Percentiles rank a stretch among this genome's conserved stretches.
phyloP scores from a whole-genome alignment of 2,797 vertebrate species.

The Natrix natrix region DNA sequence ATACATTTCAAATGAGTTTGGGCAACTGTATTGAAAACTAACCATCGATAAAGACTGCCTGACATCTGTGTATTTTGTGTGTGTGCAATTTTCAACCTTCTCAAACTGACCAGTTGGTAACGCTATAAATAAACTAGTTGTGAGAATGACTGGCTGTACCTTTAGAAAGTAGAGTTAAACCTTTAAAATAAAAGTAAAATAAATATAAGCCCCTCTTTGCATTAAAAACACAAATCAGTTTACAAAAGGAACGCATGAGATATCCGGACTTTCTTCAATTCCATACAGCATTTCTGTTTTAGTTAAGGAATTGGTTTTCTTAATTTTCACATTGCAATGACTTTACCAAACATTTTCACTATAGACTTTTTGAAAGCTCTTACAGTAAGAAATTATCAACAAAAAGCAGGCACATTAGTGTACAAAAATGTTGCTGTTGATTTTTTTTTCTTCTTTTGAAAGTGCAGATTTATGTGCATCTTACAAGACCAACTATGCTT shows the following conservation, averaged over 20 bases:
- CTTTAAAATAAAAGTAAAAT: conserved; percentile 56
- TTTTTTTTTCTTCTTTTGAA: conserved; percentile 58
- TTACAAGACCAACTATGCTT: conserved; percentile 62
- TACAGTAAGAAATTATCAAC: conserved; percentile 76
- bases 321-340: conserved; percentile 70
- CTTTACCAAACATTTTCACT: conserved; percentile 74
- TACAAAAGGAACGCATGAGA: conserved; percentile 69
- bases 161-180: conserved; percentile 70
- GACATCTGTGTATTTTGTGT: conserved; percentile 51
- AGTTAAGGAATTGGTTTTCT: conserved; percentile 69
- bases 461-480: conserved; percentile 62
- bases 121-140: conserved; percentile 66
- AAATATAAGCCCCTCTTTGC: conserved; percentile 69
- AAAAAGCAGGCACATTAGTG: conserved; percentile 78
- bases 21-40: conserved; percentile 45
- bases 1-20: conserved; percentile 41
- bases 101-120: conserved; percentile 63
- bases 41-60: conserved; percentile 70
- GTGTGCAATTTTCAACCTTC: conserved; percentile 65
- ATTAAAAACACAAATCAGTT: conserved; percentile 66
- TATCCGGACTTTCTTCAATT: conserved; percentile 58
- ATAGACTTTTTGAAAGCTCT: conserved; percentile 73
- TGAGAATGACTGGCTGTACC: conserved; percentile 66
- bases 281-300: conserved; percentile 62
- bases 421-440: conserved; percentile 70